phyloP scores from a whole-genome alignment of 2,113 vertebrate species.

The Drymodes brunneopygia region DNA sequence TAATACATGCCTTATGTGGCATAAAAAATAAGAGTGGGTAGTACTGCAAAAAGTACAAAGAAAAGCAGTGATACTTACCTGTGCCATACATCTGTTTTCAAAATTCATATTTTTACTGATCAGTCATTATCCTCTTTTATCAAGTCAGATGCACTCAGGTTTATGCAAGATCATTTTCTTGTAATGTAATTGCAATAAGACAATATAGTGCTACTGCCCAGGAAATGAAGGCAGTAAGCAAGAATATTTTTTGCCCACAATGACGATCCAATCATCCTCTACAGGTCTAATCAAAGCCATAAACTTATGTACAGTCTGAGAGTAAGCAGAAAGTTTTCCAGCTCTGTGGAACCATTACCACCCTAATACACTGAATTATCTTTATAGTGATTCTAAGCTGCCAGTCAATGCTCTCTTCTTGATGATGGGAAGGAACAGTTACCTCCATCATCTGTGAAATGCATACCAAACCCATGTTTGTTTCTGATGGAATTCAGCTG shows the following conservation, averaged over 20 bases:
- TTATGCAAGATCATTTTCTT: not conserved
- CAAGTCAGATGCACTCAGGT: not conserved
- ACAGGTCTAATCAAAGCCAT: not conserved
- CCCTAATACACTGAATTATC: not conserved
- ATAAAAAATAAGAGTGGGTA: not conserved
- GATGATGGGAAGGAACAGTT: not conserved
- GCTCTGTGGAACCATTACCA: not conserved
- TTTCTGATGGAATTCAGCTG: conserved; percentile 20
- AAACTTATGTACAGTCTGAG: not conserved
- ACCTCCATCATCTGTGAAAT: conserved; percentile 24
- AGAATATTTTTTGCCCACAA: not conserved
- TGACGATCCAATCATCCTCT: not conserved
- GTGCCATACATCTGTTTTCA: not conserved
- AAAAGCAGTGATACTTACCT: not conserved
- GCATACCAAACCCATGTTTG: not conserved
- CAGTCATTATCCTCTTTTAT: not conserved
- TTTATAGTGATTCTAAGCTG: not conserved
- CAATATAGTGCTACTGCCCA: not conserved
- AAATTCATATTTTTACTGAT: not conserved
- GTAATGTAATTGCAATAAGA: not conserved
- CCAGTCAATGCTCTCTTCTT: not conserved
- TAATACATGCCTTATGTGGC: not conserved
- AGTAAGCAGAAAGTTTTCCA: not conserved
- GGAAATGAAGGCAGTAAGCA: not conserved
- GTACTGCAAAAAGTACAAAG: not conserved